These are phyloP conservation scores for Tetraneura akinire DNA, from an alignment of 1,140 invertebrate genomes.

Conservation along the genomic window DNA sequence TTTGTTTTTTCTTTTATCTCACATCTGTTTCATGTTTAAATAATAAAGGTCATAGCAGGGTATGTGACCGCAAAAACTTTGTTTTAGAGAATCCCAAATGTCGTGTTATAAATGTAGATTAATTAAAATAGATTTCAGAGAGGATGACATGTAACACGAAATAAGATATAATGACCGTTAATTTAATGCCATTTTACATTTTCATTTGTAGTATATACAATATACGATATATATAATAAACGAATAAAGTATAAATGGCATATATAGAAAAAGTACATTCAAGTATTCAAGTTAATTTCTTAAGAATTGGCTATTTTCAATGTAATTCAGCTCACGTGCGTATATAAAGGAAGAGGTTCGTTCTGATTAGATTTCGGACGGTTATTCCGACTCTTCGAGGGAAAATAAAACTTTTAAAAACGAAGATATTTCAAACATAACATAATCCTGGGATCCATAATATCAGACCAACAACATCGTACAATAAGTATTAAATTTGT, in stretches of 20 bases:
- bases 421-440: too few species aligned
- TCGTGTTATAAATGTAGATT: slow-evolving; percentile 23
- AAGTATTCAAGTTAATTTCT: background rate
- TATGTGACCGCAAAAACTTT: slow-evolving; percentile 12
- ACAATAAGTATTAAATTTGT: too few species aligned
- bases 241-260: background rate
- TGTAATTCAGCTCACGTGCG: background rate
- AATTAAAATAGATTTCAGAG: slow-evolving; percentile 14
- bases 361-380: background rate
- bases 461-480: too few species aligned
- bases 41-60: slow-evolving; percentile 10
- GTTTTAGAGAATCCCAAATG: background rate
- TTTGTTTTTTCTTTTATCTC: background rate
- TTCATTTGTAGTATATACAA: background rate
- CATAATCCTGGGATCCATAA: too few species aligned
- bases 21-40: background rate
- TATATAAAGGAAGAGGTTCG: too few species aligned
- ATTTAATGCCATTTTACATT: slow-evolving; percentile 13
- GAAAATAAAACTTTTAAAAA: too few species aligned
- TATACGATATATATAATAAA: background rate
- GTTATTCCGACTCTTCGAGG: too few species aligned
- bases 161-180: background rate
- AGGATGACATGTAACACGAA: background rate
- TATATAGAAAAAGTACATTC: background rate
- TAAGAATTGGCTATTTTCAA: background rate